Evolutionary conservation across 2,113 vertebrate genomes (phyloP), one percentile per base, ranked within the genome.

Genomic region (Cryptomyrus ogoouensis): DNA sequence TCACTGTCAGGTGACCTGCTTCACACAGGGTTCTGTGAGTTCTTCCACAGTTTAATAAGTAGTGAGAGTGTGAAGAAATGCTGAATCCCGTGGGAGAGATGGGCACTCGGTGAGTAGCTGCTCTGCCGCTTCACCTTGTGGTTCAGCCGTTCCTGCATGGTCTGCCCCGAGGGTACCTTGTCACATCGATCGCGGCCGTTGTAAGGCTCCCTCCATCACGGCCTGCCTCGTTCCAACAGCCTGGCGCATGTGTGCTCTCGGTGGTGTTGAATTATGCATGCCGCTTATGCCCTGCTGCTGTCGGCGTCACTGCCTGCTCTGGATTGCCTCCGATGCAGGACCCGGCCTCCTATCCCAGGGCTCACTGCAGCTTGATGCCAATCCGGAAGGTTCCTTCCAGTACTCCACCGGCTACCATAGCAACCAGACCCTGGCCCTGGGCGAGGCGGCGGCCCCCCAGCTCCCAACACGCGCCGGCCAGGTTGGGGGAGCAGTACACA

Each of bases 341-440:
- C 98, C 98, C 91, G 97, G 97, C 94, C 97, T 98, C 91, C 97
- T 99, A 92, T 99, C 98, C 95, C 98, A 99, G 97, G 99, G 98
- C 95, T 95, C 98, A 87, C 97, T 99, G 95, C 98, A 99, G 96
- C 97, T 99, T 96, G 98, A 96, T 96, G 97, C 98, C 96, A 98
- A 98, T 95, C 97, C 97, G 89, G 98, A 99, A 96, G 97, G 97
- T 93, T 98, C 97, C 93, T 98, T 99, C 95, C 98, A 99, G 97
- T 99, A 98, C 96, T 97, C 98, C 35, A 96, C 97, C 95, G 97
- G 97, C 97, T 99, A 99, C 97, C 98, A 99, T 96, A 99, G 98
- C 96, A 99, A 98, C 97, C 98, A 99, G 97, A 98, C 98, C 95
- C 96, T 98, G 74, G 97, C 98, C 95, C 96, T 97, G 94, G 97